These are phyloP conservation scores for Gryon sp. DNA, from an alignment of 1,140 invertebrate species.

Conservation along the genomic window DNA sequence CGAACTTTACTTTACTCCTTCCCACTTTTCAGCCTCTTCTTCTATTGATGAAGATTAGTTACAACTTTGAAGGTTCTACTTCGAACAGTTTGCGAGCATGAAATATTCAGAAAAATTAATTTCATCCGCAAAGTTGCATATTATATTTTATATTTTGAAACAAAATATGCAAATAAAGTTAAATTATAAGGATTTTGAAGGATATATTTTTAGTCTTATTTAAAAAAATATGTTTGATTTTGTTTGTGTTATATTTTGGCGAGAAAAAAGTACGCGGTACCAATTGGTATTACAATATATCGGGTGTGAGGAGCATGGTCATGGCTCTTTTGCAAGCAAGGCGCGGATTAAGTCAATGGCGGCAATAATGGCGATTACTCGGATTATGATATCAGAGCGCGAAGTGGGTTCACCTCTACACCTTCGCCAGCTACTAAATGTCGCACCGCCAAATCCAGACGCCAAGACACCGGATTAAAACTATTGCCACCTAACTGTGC, in stretches of 20 bases:
- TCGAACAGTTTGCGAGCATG: no score
- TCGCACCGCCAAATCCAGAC: conserved; percentile 78
- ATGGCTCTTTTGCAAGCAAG: conserved; percentile 55
- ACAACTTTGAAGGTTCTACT: no score
- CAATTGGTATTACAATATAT: conserved; percentile 60
- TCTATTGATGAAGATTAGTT: neutral
- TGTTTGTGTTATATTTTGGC: no score
- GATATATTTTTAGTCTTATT: no score
- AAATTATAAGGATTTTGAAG: no score
- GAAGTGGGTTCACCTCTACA: conserved; percentile 75
- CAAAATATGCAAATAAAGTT: no score
- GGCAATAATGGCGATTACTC: conserved; percentile 80
- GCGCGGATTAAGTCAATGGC: conserved; percentile 78
- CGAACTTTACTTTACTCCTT: conserved; percentile 8
- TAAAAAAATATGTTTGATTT: no score
- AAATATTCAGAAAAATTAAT: no score
- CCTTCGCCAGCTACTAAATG: conserved; percentile 76
- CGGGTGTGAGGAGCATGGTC: conserved; percentile 60
- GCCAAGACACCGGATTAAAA: conserved; percentile 80
- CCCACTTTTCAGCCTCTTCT: neutral
- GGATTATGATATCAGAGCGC: conserved; percentile 80
- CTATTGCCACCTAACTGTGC: conserved; percentile 75
- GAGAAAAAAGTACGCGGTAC: conserved; percentile 7
- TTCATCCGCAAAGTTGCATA: no score
- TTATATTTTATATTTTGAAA: no score